phyloP scores from a whole-genome alignment of 1,140 invertebrate species.

The Bombus superbus region DNA sequence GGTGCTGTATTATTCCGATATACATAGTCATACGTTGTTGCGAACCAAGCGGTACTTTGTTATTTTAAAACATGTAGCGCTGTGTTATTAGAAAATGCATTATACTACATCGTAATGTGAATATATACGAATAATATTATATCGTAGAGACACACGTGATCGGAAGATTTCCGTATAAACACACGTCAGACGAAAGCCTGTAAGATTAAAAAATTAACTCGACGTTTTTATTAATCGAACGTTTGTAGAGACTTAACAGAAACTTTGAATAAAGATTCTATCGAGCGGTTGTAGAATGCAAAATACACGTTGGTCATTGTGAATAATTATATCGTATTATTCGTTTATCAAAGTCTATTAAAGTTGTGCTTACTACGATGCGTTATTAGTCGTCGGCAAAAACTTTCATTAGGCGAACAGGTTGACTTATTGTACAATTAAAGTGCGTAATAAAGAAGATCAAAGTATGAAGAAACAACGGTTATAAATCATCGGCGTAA shows the following conservation, averaged over 20 bases:
- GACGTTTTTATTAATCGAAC: background rate
- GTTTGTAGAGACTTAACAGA: background rate
- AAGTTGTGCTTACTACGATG: background rate
- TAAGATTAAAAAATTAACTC: background rate
- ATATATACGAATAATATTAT: background rate
- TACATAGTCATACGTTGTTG: background rate
- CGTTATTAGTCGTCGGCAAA: background rate
- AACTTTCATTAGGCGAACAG: background rate
- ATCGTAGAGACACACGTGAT: too few species aligned
- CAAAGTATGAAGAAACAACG: background rate
- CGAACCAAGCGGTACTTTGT: background rate
- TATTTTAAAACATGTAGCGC: background rate
- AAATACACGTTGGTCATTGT: background rate
- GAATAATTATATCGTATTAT: background rate
- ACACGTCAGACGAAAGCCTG: background rate
- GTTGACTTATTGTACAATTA: background rate
- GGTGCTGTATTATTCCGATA: background rate
- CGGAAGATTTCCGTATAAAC: background rate
- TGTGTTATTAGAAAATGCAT: background rate
- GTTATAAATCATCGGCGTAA: background rate
- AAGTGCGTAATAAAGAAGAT: background rate
- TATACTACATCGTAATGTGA: background rate
- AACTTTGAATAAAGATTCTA: background rate
- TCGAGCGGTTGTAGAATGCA: background rate
- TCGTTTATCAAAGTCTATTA: background rate